Evolutionary conservation across 2,797 vertebrate genomes (phyloP).

Genomic region (Silurus lanzhouensis): DNA sequence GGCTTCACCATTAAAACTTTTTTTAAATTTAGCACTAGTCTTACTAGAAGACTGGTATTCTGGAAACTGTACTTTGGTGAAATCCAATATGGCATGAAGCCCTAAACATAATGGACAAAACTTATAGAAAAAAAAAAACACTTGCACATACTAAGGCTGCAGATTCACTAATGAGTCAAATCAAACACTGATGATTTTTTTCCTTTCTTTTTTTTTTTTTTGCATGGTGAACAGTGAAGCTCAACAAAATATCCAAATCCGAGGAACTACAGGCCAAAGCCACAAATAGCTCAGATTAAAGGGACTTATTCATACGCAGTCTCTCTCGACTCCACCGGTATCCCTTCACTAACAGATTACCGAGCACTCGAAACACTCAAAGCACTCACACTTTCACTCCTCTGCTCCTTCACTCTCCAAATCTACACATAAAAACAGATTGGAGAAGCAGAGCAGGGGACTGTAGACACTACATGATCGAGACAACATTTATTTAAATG

Average conservation of each 20-base stretch:
- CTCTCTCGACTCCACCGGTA: background rate
- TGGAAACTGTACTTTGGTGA: background rate
- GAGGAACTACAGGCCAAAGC: background rate
- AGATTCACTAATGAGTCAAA: conserved; percentile 1
- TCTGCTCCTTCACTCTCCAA: background rate
- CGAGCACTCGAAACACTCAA: conserved; percentile 9
- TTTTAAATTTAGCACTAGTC: background rate
- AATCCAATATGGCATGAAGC: background rate
- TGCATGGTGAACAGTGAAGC: background rate
- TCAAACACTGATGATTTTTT: background rate
- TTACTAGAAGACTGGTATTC: conserved; percentile 2
- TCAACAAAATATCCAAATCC: background rate
- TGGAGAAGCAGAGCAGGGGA: background rate
- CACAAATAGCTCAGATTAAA: background rate
- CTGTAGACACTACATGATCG: conserved; percentile 6
- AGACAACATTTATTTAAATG: conserved; percentile 43
- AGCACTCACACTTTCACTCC: background rate
- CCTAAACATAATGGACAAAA: background rate
- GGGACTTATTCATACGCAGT: background rate
- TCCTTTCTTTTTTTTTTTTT: background rate
- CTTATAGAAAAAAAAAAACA: background rate
- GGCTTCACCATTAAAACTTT: background rate
- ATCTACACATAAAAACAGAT: background rate
- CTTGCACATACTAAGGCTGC: background rate
- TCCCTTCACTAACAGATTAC: background rate